Evolutionary conservation across 1,140 invertebrate species (phyloP).

Genomic region (Papilio aristodemus): DNA sequence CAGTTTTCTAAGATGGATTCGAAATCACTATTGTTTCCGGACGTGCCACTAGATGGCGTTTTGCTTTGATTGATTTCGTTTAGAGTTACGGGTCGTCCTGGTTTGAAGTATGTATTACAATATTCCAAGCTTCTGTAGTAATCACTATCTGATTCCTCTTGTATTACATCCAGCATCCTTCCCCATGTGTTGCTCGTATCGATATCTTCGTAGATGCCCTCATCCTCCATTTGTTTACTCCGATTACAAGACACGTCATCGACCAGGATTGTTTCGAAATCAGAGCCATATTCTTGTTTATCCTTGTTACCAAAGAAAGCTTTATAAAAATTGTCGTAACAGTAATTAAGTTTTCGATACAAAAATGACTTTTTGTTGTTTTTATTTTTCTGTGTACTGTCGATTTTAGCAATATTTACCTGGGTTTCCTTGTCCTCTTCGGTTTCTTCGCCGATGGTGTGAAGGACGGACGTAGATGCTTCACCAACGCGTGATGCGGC

Average conservation of each 20-base stretch:
- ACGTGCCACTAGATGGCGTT: conserved; percentile 22
- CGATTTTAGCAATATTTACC: conserved; percentile 59
- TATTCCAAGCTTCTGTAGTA: conserved; percentile 75
- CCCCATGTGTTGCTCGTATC: conserved; percentile 62
- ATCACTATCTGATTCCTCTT: conserved; percentile 78
- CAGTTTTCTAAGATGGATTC: conserved; percentile 62
- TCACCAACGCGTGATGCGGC: conserved; percentile 98
- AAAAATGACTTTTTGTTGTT: conserved; percentile 66
- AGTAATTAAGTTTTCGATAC: conserved; percentile 75
- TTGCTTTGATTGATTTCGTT: conserved; percentile 40
- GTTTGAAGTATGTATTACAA: conserved; percentile 54
- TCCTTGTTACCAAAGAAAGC: conserved; percentile 65
- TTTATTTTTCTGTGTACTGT: conserved; percentile 34
- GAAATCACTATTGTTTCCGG: conserved; percentile 44
- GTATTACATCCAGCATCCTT: conserved; percentile 65
- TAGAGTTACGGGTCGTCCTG: conserved; percentile 35
- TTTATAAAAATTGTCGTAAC: conserved; percentile 77
- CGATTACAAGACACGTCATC: conserved; percentile 40
- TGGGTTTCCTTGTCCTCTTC: conserved; percentile 88
- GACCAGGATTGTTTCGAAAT: conserved; percentile 49
- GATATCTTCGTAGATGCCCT: conserved; percentile 76
- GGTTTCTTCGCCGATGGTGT: conserved; percentile 96
- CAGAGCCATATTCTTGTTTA: conserved; percentile 51
- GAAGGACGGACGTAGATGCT: conserved; percentile 95
- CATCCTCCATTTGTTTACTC: conserved; percentile 57